These are phyloP conservation scores for Micromesistius poutassou DNA, from an alignment of 2,797 vertebrate species.

Conservation along the genomic window DNA sequence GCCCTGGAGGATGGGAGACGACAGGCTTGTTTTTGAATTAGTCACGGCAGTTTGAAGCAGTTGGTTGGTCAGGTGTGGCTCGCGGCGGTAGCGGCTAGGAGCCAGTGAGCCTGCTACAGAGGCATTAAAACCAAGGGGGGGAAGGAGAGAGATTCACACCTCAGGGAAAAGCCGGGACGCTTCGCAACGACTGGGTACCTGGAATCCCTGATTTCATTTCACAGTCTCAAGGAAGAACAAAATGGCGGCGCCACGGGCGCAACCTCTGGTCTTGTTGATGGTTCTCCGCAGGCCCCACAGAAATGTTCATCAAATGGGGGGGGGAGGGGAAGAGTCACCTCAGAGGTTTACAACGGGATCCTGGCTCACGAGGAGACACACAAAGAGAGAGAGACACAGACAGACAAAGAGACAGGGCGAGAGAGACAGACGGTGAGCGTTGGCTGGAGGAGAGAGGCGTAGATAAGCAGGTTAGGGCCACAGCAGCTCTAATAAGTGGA, in stretches of 20 bases:
- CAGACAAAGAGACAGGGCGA: slow-evolving; percentile 14
- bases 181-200: slow-evolving; percentile 62
- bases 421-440: slow-evolving; percentile 39
- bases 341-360: slow-evolving; percentile 82
- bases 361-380: slow-evolving; percentile 63
- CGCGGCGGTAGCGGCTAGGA: slow-evolving; percentile 43
- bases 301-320: slow-evolving; percentile 60
- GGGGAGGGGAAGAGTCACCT: slow-evolving; percentile 60
- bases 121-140: slow-evolving; percentile 7
- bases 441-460: slow-evolving; percentile 22
- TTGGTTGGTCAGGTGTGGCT: slow-evolving; percentile 42
- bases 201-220: slow-evolving; percentile 68
- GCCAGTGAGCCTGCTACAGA: slow-evolving; percentile 52
- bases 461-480: slow-evolving; percentile 11
- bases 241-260: slow-evolving; percentile 44
- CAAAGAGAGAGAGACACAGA: slow-evolving; percentile 22
- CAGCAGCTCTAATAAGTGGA: slow-evolving; percentile 25
- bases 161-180: slow-evolving; percentile 49
- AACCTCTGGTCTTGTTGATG: slow-evolving; percentile 52
- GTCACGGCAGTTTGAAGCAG: slow-evolving; percentile 49
- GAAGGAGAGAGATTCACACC: slow-evolving; percentile 51
- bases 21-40: slow-evolving; percentile 65
- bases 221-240: slow-evolving; percentile 68
- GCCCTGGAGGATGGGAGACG: slow-evolving; percentile 58
- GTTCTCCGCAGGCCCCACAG: slow-evolving; percentile 57